Evolutionary conservation across 2,797 vertebrate genomes (phyloP).

Genomic region (Rhinophrynus dorsalis): DNA sequence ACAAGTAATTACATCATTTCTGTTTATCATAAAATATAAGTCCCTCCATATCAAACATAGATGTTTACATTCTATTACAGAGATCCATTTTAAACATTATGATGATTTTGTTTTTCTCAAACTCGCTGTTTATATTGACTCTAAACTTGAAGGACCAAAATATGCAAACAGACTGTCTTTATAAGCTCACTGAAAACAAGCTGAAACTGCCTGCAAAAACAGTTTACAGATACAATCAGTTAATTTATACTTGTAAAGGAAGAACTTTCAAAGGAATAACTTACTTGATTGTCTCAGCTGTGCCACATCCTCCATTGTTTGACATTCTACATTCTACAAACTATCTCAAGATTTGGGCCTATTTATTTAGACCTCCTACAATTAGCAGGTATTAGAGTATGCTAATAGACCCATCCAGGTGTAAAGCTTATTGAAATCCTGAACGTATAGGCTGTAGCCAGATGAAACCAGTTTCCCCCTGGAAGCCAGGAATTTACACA

Average conservation of each 20-base stretch:
- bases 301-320: not conserved
- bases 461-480: not conserved
- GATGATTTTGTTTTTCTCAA: not conserved
- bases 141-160: not conserved
- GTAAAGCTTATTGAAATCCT: not conserved
- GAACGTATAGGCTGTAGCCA: not conserved
- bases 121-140: not conserved
- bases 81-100: too few species aligned
- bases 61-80: too few species aligned
- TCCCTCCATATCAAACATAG: too few species aligned
- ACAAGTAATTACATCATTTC: too few species aligned
- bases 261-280: not conserved
- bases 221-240: not conserved
- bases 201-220: not conserved
- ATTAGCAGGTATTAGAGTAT: not conserved
- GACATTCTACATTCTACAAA: not conserved
- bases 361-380: not conserved
- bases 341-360: not conserved
- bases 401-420: not conserved
- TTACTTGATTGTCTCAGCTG: not conserved
- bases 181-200: not conserved
- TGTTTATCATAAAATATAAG: too few species aligned
- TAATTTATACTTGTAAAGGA: not conserved
- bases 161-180: not conserved
- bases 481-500: too few species aligned